Percentiles rank a stretch among this genome's conserved stretches.
Evolutionary conservation across 1,140 invertebrate species (phyloP).

Genomic region (Lysiphlebus fabarum): DNA sequence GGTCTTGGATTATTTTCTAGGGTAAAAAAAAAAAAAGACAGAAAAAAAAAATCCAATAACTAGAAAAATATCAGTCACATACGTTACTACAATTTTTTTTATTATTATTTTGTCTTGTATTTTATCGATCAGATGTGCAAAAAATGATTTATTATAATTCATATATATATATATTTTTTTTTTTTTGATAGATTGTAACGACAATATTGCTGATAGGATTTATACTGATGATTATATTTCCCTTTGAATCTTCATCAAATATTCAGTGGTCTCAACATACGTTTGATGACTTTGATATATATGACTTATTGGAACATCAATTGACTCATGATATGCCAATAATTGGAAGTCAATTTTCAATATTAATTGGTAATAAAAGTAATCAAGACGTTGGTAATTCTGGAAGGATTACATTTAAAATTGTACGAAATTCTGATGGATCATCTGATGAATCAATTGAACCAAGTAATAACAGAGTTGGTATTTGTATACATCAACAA

Average conservation of each 20-base stretch:
- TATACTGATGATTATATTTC: slow-evolving; percentile 3
- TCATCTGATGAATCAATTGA: too few species aligned
- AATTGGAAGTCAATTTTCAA: neutral
- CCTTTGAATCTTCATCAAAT: neutral
- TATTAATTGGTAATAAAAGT: too few species aligned
- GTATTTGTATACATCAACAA: too few species aligned
- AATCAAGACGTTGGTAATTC: too few species aligned
- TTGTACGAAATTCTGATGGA: too few species aligned
- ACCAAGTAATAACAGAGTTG: too few species aligned
- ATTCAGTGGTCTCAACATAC: neutral
- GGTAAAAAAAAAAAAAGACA: neutral
- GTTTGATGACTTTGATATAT: neutral
- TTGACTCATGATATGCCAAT: neutral
- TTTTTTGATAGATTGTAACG: neutral
- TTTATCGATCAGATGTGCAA: neutral
- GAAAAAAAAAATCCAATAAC: too few species aligned
- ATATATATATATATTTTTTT: too few species aligned
- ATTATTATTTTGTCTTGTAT: neutral
- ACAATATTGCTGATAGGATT: neutral
- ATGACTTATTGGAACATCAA: neutral
- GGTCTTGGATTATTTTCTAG: neutral
- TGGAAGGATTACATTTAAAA: too few species aligned
- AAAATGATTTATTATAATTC: neutral
- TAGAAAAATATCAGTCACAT: too few species aligned
- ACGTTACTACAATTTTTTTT: neutral